phyloP scores from a whole-genome alignment of 2,888 invertebrate species.

The Clistopyga incitator region DNA sequence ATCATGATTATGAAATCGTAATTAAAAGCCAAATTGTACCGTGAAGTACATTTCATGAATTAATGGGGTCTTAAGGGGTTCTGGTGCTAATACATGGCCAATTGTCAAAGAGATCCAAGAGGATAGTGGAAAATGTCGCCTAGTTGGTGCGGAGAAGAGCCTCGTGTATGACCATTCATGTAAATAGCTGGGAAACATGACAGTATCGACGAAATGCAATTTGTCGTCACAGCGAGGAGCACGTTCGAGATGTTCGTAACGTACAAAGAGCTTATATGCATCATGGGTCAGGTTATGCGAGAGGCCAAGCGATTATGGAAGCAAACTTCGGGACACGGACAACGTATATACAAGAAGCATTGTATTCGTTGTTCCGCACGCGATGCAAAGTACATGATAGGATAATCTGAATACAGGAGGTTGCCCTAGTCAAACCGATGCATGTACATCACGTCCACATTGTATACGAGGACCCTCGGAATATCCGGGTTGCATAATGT shows the following conservation, averaged over 20 bases:
- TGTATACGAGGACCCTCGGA: neutral
- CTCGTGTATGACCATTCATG: neutral
- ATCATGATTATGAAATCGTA: no score
- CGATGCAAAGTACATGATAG: constrained; percentile 14
- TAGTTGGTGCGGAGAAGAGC: no score
- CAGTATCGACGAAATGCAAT: neutral
- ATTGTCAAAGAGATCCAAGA: no score
- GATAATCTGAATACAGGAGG: constrained; percentile 3
- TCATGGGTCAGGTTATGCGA: constrained; percentile 10
- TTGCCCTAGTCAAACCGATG: neutral
- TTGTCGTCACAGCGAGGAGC: constrained; percentile 5
- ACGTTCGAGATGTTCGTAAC: neutral
- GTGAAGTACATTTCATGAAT: no score
- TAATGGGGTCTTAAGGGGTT: no score
- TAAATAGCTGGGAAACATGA: neutral
- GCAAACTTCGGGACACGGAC: neutral
- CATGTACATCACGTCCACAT: neutral
- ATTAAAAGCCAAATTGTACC: no score
- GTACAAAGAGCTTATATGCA: neutral
- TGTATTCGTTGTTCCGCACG: neutral
- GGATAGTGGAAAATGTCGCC: no score
- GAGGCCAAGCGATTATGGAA: constrained; percentile 17
- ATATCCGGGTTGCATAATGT: neutral
- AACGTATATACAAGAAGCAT: neutral
- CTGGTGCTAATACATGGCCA: no score